Evolutionary conservation across 2,113 vertebrate genomes (phyloP).

Genomic region (Bungarus multicinctus): DNA sequence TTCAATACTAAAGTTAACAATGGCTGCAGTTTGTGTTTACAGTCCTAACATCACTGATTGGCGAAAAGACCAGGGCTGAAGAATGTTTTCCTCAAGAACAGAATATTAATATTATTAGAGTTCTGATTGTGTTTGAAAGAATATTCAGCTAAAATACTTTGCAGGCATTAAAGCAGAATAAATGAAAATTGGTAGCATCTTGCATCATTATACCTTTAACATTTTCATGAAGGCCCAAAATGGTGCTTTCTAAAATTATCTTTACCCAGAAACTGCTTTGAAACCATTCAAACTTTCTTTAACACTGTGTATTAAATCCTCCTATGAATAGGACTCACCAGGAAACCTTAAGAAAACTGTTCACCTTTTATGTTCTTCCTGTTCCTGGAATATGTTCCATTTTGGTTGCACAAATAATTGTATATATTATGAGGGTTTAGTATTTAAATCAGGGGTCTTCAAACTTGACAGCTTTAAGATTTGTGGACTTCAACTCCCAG

Average conservation of each 20-base stretch:
- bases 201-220: neutral
- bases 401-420: conserved; percentile 6
- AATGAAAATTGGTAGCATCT: neutral
- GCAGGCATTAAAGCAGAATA: neutral
- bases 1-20: neutral
- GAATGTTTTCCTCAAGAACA: neutral
- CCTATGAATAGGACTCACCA: neutral
- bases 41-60: neutral
- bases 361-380: neutral
- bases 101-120: neutral
- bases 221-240: neutral
- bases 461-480: too few species aligned
- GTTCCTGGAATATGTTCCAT: conserved; percentile 15
- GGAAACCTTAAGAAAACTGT: neutral
- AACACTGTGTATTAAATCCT: neutral
- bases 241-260: neutral
- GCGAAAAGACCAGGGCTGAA: neutral
- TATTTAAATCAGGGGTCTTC: neutral
- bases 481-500: too few species aligned
- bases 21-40: neutral
- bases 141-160: neutral
- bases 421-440: neutral
- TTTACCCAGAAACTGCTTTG: neutral
- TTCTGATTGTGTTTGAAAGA: neutral
- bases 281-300: neutral